These are phyloP conservation scores for Drosophila parthenogenetica DNA, from an alignment of 2,888 invertebrate species.

Conservation along the genomic window DNA sequence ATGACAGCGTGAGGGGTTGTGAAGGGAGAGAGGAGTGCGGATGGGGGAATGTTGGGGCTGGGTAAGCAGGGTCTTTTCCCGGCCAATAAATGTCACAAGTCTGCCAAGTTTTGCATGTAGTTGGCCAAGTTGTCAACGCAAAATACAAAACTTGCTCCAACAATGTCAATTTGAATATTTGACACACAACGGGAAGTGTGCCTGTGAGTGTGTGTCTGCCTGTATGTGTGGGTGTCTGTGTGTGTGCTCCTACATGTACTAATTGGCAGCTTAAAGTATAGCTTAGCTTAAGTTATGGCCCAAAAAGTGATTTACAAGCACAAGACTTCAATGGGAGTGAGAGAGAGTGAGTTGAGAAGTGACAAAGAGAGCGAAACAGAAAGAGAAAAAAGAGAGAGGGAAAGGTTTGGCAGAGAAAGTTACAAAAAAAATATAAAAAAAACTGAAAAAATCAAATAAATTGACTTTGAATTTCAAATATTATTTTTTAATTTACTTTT, in stretches of 20 bases:
- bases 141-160: conserved; percentile 67
- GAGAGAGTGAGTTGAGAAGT: too few relatives aligned
- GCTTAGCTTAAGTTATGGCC: conserved; percentile 11
- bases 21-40: not conserved
- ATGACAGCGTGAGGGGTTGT: not conserved
- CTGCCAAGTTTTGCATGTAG: conserved; percentile 49
- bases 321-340: too few relatives aligned
- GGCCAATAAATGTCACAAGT: conserved; percentile 68
- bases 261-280: conserved; percentile 61
- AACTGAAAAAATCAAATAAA: too few relatives aligned
- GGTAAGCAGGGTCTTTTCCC: conserved; percentile 7
- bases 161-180: conserved; percentile 75
- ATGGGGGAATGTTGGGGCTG: conserved; percentile 5
- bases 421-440: too few relatives aligned
- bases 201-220: not conserved
- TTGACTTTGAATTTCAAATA: too few relatives aligned
- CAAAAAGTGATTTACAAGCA: not conserved
- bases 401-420: too few relatives aligned
- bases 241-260: conserved; percentile 41
- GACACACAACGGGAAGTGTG: conserved; percentile 1
- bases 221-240: conserved; percentile 8
- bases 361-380: too few relatives aligned
- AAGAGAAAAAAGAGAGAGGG: too few relatives aligned
- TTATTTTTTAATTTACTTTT: too few relatives aligned
- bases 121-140: conserved; percentile 69